These are phyloP conservation scores for Gavialis gangeticus DNA, from an alignment of 2,113 vertebrate genomes.

Conservation along the genomic window DNA sequence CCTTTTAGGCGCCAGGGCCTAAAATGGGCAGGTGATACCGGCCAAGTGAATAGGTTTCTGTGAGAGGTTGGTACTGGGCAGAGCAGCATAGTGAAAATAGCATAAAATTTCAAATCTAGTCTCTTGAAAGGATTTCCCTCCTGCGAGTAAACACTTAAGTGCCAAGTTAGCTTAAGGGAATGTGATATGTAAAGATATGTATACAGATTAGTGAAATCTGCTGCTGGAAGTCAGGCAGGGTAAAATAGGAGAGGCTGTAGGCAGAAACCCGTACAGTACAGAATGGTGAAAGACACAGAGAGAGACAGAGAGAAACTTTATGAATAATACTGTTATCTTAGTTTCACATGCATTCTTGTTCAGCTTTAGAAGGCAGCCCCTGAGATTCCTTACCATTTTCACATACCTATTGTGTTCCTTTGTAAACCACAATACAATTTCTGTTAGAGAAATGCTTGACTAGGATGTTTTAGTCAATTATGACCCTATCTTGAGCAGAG, in stretches of 20 bases:
- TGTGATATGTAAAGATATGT: background rate
- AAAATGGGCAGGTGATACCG: background rate
- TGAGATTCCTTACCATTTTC: background rate
- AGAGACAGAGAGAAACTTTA: background rate
- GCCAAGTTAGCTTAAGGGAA: background rate
- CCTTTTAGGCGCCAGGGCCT: no score
- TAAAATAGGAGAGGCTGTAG: background rate
- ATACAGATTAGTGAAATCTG: background rate
- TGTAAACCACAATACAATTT: no score
- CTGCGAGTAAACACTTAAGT: background rate
- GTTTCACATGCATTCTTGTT: background rate
- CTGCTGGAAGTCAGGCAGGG: background rate
- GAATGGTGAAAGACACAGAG: background rate
- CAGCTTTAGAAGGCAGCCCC: background rate
- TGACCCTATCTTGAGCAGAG: background rate
- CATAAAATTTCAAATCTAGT: background rate
- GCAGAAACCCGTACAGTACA: background rate
- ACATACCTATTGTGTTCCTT: background rate
- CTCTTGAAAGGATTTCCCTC: background rate
- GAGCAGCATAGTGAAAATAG: background rate
- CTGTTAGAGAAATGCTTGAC: background rate
- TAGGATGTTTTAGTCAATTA: background rate
- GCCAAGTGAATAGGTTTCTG: background rate
- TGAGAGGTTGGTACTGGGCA: background rate
- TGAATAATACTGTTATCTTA: background rate